Percentiles rank a stretch among this genome's conserved stretches.
Conservation (phyloP, 1,140 invertebrate genomes). For the Atopsyche davidsoni region DNA sequence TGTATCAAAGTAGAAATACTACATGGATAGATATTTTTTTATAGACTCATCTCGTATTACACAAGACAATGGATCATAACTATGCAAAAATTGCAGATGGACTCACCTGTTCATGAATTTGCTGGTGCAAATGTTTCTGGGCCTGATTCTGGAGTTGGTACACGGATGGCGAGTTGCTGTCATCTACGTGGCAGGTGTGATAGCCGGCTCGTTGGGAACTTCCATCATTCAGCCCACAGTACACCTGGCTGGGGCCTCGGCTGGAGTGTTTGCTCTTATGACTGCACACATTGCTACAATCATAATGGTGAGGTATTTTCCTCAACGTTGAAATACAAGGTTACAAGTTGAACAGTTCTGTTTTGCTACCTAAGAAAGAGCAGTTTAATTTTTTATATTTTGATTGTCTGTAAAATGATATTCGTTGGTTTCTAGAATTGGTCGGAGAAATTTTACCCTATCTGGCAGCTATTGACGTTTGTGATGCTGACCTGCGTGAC, state of each 20-base stretch:
- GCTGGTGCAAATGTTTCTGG: constrained; percentile 85
- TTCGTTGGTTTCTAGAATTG: constrained; percentile 78
- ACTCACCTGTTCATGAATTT: constrained; percentile 88
- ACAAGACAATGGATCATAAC: too few species aligned
- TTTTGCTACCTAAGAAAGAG: too few species aligned
- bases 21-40: too few species aligned
- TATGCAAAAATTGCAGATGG: constrained; percentile 54
- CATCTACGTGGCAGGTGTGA: constrained; percentile 74
- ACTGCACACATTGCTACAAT: constrained; percentile 92
- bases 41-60: too few species aligned
- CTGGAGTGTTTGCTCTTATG: constrained; percentile 92
- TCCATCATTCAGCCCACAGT: constrained; percentile 82
- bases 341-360: too few species aligned
- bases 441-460: constrained; percentile 84
- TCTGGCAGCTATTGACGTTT: constrained; percentile 73
- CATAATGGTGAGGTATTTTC: constrained; percentile 73
- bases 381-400: too few species aligned
- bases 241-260: constrained; percentile 88
- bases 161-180: constrained; percentile 85
- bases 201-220: constrained; percentile 83
- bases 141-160: constrained; percentile 90
- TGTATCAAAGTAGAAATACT: too few species aligned
- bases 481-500: constrained; percentile 67
- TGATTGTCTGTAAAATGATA: constrained; percentile 27
- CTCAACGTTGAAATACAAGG: too few species aligned